Percentiles rank a stretch among this genome's conserved stretches.
phyloP scores from a whole-genome alignment of 2,888 invertebrate species.

The Clostera curtula region DNA sequence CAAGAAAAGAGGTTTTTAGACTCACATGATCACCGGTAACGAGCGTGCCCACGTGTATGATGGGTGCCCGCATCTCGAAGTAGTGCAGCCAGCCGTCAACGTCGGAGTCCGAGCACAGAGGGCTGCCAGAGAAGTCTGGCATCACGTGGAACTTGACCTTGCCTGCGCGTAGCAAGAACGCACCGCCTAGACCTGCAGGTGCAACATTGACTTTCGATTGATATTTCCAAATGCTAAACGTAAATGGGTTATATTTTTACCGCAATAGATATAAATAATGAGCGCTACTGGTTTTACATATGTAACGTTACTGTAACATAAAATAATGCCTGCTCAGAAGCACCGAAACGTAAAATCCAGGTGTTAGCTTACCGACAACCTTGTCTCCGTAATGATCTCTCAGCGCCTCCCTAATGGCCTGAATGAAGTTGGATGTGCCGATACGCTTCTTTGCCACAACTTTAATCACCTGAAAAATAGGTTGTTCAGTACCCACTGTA shows the following conservation, averaged over 20 bases:
- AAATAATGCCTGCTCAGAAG: too few species aligned
- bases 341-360: too few species aligned
- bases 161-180: constrained; percentile 88
- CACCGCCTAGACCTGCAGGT: constrained; percentile 94
- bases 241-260: too few species aligned
- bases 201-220: too few species aligned
- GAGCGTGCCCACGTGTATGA: constrained; percentile 91
- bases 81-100: constrained; percentile 93
- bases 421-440: constrained; percentile 85
- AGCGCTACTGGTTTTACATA: too few species aligned
- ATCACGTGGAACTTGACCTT: constrained; percentile 94
- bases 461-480: constrained; percentile 76
- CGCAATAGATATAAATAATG: too few species aligned
- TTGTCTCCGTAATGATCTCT: constrained; percentile 79
- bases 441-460: constrained; percentile 83
- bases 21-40: constrained; percentile 88
- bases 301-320: too few species aligned
- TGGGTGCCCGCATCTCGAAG: constrained; percentile 91
- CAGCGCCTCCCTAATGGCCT: constrained; percentile 84
- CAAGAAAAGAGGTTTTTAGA: background rate
- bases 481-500: too few species aligned
- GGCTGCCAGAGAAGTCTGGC: constrained; percentile 90
- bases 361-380: constrained; percentile 61
- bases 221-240: too few species aligned
- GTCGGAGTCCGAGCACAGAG: constrained; percentile 81